Evolutionary conservation across 2,888 invertebrate genomes (phyloP), one percentile per base, ranked within the genome.

Genomic region (Philereme transversata): DNA sequence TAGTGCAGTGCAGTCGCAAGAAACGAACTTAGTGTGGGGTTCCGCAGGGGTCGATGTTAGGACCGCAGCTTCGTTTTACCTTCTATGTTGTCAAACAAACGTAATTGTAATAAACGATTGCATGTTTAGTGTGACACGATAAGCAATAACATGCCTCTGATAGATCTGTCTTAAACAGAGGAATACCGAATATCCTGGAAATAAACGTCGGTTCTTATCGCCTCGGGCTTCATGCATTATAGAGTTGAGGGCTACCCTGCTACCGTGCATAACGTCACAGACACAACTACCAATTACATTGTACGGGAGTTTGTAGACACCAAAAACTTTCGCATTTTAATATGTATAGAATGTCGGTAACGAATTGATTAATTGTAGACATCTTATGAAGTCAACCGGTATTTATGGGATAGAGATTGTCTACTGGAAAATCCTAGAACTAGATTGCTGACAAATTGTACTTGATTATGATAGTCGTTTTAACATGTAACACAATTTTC

Each of bases 111-210:
- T 22, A 22, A 54, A 48, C 36, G 36, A 38, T 38, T 38, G 38
- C n/a, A 55, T 62, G 53, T 58, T 56, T 43, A 59, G 36, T 55
- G 5, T 45, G 51, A 62, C 0, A n/a, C 40, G 41, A 11, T 49
- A 50, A 56, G 51, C 57, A 56, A 60, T 59, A 59, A 51, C 53
- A 61, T 55, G 62, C 64, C 62, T 67, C 58, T 40, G 51, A 45
- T 59, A 66, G 59, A 56, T 55, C 51, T 46, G 49, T 58, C 57
- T 57, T 43, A 48, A 43, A 46, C 49, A 47, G 11, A n/a, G 7
- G 47, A 51, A 11, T 55, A 57, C 47, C 8, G 6, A 54, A 54
- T 44, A 57, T 51, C 49, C 22, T 48, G 55, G 41, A 57, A 59
- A 59, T 35, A 40, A 35, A 35, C 43, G 35, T 46, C 51, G 50